These are phyloP conservation scores for Ephestia elutella DNA, from an alignment of 1,140 invertebrate genomes.

Conservation along the genomic window DNA sequence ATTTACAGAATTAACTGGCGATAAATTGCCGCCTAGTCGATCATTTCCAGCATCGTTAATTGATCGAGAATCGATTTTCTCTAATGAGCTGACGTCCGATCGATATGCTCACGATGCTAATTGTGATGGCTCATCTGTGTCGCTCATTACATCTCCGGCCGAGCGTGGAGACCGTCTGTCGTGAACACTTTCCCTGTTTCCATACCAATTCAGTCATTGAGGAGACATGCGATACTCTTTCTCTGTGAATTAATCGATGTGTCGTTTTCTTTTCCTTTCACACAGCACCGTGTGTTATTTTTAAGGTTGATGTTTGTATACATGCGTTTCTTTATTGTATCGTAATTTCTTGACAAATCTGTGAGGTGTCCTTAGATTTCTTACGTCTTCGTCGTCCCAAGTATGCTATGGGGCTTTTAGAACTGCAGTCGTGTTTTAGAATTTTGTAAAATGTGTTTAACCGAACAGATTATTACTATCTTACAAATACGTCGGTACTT, in stretches of 20 bases:
- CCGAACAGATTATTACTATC: too few relatives aligned
- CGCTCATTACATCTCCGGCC: slow-evolving; percentile 19
- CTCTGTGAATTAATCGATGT: slow-evolving; percentile 9
- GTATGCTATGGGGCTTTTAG: too few relatives aligned
- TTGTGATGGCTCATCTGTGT: background rate
- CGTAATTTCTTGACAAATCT: too few relatives aligned
- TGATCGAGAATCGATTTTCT: slow-evolving; percentile 1
- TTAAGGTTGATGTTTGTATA: too few relatives aligned
- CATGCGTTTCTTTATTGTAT: too few relatives aligned
- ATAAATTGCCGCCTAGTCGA: background rate
- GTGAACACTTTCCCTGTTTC: slow-evolving; percentile 49
- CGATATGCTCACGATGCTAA: background rate
- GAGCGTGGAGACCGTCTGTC: slow-evolving; percentile 23
- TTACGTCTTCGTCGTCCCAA: too few relatives aligned
- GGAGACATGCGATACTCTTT: slow-evolving; percentile 19
- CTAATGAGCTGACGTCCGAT: background rate
- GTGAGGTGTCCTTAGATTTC: too few relatives aligned
- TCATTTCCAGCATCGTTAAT: background rate
- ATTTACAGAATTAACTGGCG: background rate
- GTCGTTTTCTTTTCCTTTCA: too few relatives aligned
- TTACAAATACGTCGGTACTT: too few relatives aligned
- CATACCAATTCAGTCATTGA: slow-evolving; percentile 24
- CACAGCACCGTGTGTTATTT: too few relatives aligned
- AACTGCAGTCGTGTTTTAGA: too few relatives aligned
- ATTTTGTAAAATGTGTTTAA: too few relatives aligned